A percentile compares a stretch with the other conserved stretches of the same genome.
Conservation (phyloP, 2,888 invertebrate genomes). For the Eupithecia pulchellata region DNA sequence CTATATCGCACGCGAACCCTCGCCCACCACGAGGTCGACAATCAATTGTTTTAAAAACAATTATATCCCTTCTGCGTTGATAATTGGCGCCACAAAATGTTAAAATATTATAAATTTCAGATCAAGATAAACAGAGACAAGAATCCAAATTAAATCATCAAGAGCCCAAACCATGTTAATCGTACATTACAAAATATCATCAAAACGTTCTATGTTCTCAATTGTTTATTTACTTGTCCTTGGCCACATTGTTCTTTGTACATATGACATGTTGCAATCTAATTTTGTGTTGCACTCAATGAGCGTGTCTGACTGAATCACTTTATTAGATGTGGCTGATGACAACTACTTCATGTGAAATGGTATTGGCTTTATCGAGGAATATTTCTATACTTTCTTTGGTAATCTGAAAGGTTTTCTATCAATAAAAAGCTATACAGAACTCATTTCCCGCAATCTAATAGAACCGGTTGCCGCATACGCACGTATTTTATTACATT, state of each 20-base stretch:
- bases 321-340: neutral
- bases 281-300: conserved; percentile 52
- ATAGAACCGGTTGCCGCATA: neutral
- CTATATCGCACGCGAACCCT: no score
- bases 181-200: conserved; percentile 9
- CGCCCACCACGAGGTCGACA: no score
- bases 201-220: conserved; percentile 7
- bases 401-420: neutral
- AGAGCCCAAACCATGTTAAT: conserved; percentile 13
- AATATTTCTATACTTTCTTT: neutral
- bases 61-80: neutral
- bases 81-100: neutral
- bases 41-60: no score
- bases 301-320: conserved; percentile 50
- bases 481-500: neutral
- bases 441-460: neutral
- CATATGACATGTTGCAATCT: conserved; percentile 50
- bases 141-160: conserved; percentile 5
- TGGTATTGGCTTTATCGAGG: neutral
- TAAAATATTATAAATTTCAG: neutral
- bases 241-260: conserved; percentile 63
- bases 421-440: neutral
- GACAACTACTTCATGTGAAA: neutral
- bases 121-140: neutral
- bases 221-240: conserved; percentile 53